Conservation (phyloP, 2,888 invertebrate species). For the Atrina japonica region DNA sequence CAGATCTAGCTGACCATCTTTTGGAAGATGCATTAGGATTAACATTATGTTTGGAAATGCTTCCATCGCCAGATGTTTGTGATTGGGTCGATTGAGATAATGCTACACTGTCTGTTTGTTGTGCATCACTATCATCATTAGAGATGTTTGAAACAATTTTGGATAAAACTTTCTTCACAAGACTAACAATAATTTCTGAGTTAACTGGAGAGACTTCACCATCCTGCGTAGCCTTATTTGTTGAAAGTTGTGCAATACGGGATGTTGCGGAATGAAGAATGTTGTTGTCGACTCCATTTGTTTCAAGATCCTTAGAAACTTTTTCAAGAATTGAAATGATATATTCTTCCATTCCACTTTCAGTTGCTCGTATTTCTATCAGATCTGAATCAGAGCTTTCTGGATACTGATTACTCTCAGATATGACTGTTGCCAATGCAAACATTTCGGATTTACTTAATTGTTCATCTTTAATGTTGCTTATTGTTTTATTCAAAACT, state of each 20-base stretch:
- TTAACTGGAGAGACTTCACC: slow-evolving; percentile 1
- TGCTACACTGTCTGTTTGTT: too few species aligned
- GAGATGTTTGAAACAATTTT: slow-evolving; percentile 29
- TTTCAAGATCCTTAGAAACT: slow-evolving; percentile 41
- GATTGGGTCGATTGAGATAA: too few species aligned
- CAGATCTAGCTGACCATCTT: too few species aligned
- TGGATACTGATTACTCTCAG: neutral
- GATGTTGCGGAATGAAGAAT: slow-evolving; percentile 23
- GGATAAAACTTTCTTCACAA: slow-evolving; percentile 26
- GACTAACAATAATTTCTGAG: slow-evolving; percentile 23
- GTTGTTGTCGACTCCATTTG: slow-evolving; percentile 37
- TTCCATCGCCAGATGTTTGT: too few species aligned
- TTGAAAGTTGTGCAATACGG: slow-evolving; percentile 7
- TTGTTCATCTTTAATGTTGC: slow-evolving; percentile 19
- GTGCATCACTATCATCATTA: neutral
- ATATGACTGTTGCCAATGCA: slow-evolving; percentile 25
- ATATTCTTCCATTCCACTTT: slow-evolving; percentile 27
- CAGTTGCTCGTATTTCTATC: neutral
- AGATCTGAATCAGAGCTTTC: neutral
- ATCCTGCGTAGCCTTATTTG: neutral
- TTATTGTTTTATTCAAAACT: slow-evolving; percentile 18
- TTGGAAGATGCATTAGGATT: too few species aligned
- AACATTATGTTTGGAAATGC: too few species aligned
- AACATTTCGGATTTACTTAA: slow-evolving; percentile 23
- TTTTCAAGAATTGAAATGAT: slow-evolving; percentile 45